phyloP scores from a whole-genome alignment of 1,140 invertebrate species.

The Oedothorax gibbosus region DNA sequence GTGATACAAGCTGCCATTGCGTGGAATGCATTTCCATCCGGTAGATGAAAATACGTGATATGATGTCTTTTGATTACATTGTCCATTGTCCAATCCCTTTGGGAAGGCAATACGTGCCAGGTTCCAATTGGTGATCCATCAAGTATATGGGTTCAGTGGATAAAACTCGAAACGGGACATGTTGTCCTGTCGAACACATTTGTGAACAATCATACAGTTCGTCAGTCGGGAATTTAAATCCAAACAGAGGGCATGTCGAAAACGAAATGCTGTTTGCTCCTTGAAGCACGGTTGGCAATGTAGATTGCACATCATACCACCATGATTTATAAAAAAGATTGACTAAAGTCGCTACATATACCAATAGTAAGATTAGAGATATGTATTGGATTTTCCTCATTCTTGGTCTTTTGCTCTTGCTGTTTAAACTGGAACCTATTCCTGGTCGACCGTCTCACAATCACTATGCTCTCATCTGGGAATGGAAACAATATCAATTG shows the following conservation, averaged over 20 bases:
- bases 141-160: not conserved
- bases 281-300: too few species aligned
- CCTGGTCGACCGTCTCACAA: not conserved
- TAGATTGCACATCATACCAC: not conserved
- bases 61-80: slow-evolving; percentile 1
- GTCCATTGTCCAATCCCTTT: not conserved
- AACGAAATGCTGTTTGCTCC: not conserved
- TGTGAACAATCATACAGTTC: not conserved
- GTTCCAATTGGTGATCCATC: slow-evolving; percentile 4
- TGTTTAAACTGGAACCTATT: not conserved
- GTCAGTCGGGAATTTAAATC: not conserved
- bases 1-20: not conserved
- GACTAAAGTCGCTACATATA: not conserved
- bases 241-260: not conserved
- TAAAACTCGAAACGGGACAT: not conserved
- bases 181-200: not conserved
- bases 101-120: slow-evolving; percentile 19
- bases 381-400: slow-evolving; percentile 13
- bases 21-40: not conserved
- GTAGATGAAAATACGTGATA: not conserved
- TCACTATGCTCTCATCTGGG: not conserved
- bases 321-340: slow-evolving; percentile 9
- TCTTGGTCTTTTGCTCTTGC: slow-evolving; percentile 1
- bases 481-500: not conserved
- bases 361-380: slow-evolving; percentile 1